Base-by-base conservation (phyloP, 2,888 invertebrate species). In the Ctena decussata region DNA sequence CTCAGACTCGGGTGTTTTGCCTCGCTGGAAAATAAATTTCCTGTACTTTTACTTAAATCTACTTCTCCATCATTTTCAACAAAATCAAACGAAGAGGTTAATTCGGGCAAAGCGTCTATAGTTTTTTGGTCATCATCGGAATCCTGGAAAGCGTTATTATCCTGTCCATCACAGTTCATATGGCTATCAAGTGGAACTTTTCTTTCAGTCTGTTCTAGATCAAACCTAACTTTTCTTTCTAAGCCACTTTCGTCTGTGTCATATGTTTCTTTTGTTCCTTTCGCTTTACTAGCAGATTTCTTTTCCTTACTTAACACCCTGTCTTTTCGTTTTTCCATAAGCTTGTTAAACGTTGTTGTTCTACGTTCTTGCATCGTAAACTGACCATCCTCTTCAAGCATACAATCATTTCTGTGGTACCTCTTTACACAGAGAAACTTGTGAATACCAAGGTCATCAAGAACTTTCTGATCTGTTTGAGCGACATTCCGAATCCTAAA, bases 371-470 rank as follows among this genome's bases (percentile, higher is more conserved):
- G 69, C 2, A 86, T 79, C 30, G 74, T 74, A 8, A 77, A 75
- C 0, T 46, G 79, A 15, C 70, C 77, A 0, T 82, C 65, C 8
- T 83, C 74, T 32, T 65, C 18, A 3, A 65, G 18, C 72, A 41
- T 27, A 27, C 72, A 72, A 27, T 41, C 44, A 27, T 44, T 41
- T 18, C 44, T 41, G 41, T 72, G 12, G 24, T 80, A 82, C 49
- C 82, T 87, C 84, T 90, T 89, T 27, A 88, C 84, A 30, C 85
- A 82, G n/a, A 90, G 80, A 53, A 89, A 89, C 72, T 90, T 87
- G 35, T 86, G 77, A 46, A 74, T 76, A 8, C 86, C 86, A 21
- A 86, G 86, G 1, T 71, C 73, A 60, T 88, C 77, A 6, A 88
- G 77, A 3, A 82, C 84, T 46, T 77, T 77, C 27, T 35, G 27